phyloP scores from a whole-genome alignment of 2,888 invertebrate genomes.

The Neoascia interrupta region DNA sequence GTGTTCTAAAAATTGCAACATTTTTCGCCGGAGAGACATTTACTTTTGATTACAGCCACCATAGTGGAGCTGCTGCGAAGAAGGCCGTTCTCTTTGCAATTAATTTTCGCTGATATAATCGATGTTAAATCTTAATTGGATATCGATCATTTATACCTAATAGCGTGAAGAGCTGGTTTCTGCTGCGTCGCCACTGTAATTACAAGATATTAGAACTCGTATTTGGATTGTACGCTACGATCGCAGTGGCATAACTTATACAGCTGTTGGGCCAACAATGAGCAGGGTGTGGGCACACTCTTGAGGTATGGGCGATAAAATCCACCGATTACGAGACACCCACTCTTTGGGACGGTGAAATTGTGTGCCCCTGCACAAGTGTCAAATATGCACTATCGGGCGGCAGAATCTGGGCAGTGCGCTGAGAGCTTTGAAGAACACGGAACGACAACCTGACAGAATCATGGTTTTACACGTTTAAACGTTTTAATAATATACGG shows the following conservation, averaged over 20 bases:
- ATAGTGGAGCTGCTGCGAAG: constrained; percentile 32
- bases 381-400: constrained; percentile 27
- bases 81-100: constrained; percentile 68
- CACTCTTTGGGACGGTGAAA: constrained; percentile 49
- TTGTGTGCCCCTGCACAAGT: constrained; percentile 30
- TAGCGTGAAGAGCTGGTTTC: constrained; percentile 68
- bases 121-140: constrained; percentile 70
- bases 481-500: too few relatives aligned
- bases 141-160: constrained; percentile 69
- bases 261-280: constrained; percentile 1
- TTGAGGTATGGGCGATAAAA: constrained; percentile 52
- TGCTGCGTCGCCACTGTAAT: constrained; percentile 68
- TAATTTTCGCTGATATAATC: constrained; percentile 68
- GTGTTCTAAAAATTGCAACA: constrained; percentile 49
- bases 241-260: not conserved
- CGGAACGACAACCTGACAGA: constrained; percentile 22
- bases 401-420: constrained; percentile 35
- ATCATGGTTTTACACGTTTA: too few relatives aligned
- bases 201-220: constrained; percentile 64
- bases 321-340: constrained; percentile 57
- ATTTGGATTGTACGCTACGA: constrained; percentile 50
- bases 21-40: constrained; percentile 53
- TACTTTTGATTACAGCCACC: constrained; percentile 49
- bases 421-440: constrained; percentile 23
- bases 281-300: not conserved